A percentile compares a stretch with the other conserved stretches of the same genome.
phyloP scores from a whole-genome alignment of 2,113 vertebrate species.

The Solea solea region DNA sequence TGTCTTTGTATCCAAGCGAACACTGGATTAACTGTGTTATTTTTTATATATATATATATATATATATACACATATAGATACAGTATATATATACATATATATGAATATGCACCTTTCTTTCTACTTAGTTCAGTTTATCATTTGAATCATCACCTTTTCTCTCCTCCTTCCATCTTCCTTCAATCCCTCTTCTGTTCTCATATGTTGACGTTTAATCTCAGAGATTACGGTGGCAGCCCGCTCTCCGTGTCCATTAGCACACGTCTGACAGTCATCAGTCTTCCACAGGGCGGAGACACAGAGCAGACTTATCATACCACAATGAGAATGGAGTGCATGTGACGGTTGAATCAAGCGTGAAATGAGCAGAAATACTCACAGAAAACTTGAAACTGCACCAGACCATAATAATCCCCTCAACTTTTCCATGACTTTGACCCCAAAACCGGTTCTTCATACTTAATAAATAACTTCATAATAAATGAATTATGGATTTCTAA shows the following conservation, averaged over 20 bases:
- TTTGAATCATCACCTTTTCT: constrained; percentile 47
- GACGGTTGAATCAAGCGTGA: constrained; percentile 11
- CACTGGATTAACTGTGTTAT: background rate
- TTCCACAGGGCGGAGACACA: constrained; percentile 42
- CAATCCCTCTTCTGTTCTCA: constrained; percentile 55
- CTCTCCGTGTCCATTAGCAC: constrained; percentile 55
- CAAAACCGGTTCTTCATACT: too few species aligned
- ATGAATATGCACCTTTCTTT: background rate
- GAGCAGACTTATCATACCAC: constrained; percentile 44
- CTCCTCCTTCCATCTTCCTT: background rate
- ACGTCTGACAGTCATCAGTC: constrained; percentile 44
- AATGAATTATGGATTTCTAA: too few species aligned
- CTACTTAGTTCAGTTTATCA: constrained; percentile 40
- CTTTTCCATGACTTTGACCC: too few species aligned
- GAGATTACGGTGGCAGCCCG: constrained; percentile 42
- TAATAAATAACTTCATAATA: too few species aligned
- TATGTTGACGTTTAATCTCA: constrained; percentile 64
- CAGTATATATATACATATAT: too few species aligned
- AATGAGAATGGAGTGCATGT: constrained; percentile 51
- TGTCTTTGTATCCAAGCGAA: background rate
- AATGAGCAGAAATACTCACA: constrained; percentile 1
- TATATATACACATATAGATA: too few species aligned
- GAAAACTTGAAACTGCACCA: background rate
- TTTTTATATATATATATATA: too few species aligned
- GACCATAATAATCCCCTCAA: background rate